Percentiles rank a stretch among this genome's conserved stretches.
Evolutionary conservation across 1,140 invertebrate genomes (phyloP).

Genomic region (Drepana arcuata): DNA sequence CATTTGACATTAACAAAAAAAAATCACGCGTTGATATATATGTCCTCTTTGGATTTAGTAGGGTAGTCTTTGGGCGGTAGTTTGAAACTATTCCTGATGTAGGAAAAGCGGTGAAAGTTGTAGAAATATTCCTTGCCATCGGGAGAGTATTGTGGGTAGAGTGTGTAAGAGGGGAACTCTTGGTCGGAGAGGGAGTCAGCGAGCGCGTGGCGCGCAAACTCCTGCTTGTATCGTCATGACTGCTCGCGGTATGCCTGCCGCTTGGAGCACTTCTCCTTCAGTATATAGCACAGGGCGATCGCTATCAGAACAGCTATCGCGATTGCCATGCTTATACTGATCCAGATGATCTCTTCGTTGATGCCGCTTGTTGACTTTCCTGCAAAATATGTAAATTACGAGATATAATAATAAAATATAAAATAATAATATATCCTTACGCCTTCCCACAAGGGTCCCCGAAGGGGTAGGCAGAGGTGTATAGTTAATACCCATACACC

Average conservation of each 20-base stretch:
- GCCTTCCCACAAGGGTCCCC: no score
- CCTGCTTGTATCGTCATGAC: constrained; percentile 75
- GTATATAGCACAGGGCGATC: constrained; percentile 85
- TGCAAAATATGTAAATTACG: constrained; percentile 43
- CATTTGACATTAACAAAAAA: no score
- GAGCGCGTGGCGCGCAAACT: constrained; percentile 58
- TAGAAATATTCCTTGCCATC: constrained; percentile 63
- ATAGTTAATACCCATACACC: no score
- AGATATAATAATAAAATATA: no score
- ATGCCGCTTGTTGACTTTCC: constrained; percentile 83
- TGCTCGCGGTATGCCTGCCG: constrained; percentile 79
- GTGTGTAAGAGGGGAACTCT: constrained; percentile 50
- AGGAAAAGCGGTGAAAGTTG: constrained; percentile 61
- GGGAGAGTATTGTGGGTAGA: constrained; percentile 60
- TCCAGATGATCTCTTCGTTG: constrained; percentile 90
- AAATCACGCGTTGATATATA: constrained; percentile 59
- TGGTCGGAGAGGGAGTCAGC: constrained; percentile 48
- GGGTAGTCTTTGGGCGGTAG: constrained; percentile 54
- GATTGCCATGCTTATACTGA: constrained; percentile 87
- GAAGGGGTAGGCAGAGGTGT: no score
- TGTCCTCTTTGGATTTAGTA: constrained; percentile 34
- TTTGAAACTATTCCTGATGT: constrained; percentile 52
- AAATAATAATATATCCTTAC: no score
- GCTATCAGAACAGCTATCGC: constrained; percentile 86
- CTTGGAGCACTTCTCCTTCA: constrained; percentile 84